Conservation (phyloP, 2,113 vertebrate genomes). For the Polypterus senegalus region DNA sequence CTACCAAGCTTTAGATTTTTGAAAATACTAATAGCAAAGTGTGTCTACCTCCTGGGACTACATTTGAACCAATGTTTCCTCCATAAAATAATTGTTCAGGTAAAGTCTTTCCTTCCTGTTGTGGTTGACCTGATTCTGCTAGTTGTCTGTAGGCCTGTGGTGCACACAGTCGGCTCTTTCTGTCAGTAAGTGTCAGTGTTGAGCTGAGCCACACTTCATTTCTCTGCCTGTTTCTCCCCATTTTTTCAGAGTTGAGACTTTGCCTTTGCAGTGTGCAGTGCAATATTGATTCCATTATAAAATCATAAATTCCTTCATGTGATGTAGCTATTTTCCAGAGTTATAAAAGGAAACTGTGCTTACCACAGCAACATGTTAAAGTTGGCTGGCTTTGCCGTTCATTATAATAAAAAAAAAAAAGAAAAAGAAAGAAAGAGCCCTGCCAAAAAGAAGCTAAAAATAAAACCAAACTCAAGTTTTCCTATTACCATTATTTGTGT, state of each 20-base stretch:
- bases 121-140: too few relatives aligned
- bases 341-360: constrained; percentile 22
- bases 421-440: not conserved
- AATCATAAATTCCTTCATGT: constrained; percentile 31
- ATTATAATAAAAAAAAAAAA: constrained; percentile 1
- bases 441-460: constrained; percentile 20
- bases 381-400: constrained; percentile 6
- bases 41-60: too few relatives aligned
- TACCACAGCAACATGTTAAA: constrained; percentile 17
- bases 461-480: constrained; percentile 15
- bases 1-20: too few relatives aligned
- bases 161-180: too few relatives aligned
- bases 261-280: constrained; percentile 13
- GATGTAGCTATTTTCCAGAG: constrained; percentile 28
- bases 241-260: constrained; percentile 8
- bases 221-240: constrained; percentile 9
- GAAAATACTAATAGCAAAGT: too few relatives aligned
- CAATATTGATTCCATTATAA: constrained; percentile 28
- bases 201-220: constrained; percentile 23
- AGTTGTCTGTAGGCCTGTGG: too few relatives aligned
- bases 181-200: constrained; percentile 23
- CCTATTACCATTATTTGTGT: too few relatives aligned
- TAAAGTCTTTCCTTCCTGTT: too few relatives aligned
- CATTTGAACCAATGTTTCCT: too few relatives aligned
- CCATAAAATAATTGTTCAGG: too few relatives aligned